Evolutionary conservation across 2,797 vertebrate genomes (phyloP), one percentile per base, ranked within the genome.

Genomic region (Coccyzus lansbergi): DNA sequence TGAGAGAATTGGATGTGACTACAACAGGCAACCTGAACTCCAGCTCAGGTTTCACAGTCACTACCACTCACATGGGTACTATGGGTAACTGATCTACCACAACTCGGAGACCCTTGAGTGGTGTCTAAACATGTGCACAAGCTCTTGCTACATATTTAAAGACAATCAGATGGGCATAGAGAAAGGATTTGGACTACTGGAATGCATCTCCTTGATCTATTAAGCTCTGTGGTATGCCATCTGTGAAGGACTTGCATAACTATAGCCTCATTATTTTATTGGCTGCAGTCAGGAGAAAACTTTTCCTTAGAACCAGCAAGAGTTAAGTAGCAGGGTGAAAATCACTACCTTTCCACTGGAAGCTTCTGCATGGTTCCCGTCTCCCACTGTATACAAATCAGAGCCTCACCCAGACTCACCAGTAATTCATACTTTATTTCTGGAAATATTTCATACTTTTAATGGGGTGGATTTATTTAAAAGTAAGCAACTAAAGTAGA

Each of bases 241-340:
- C 80, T 88, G 69, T 51, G 83, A 90, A 93, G 46, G 38, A 72
- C 83, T 59, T 69, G 31, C 81, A 83, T 56, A 81, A 79, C 74
- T 58, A 83, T 53, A 79, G 77, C 46, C 40, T 90, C 38, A 26
- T 82, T 31, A 72, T 69, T 81, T 86, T 55, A 86, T n/a, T 65
- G 83, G 86, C 65, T 65, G 22, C 29, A 64, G 16, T 56, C 67
- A 86, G 44, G 46, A 72, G 46, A 69, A 85, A 81, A 44, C 18
- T 38, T n/a, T 19, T 81, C n/a, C 38, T 67, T 36, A 38, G 86
- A 86, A 69, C 15, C 9, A 67, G 8, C 2, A 20, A 80, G 77
- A 81, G 16, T 75, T 91, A 78, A 90, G 84, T 79, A 91, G 18
- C 56, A 46, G 67, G 22, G 26, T 36, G 28, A 90, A 86, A 95